Conservation (phyloP, 2,113 vertebrate species). For the Sebastes schlegelii region DNA sequence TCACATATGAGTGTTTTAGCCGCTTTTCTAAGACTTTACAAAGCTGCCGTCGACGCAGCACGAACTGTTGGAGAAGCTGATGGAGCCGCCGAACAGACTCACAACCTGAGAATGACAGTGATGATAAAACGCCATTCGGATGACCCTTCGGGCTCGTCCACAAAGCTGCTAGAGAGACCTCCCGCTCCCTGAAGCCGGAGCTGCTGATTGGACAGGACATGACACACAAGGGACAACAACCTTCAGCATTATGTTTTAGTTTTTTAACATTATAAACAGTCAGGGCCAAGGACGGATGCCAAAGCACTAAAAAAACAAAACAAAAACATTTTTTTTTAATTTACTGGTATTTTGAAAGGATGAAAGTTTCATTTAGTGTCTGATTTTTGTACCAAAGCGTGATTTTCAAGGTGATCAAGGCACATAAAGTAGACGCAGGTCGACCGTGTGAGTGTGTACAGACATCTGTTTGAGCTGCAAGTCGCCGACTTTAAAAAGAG, state of each 20-base stretch:
- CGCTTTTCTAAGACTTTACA: conserved; percentile 10
- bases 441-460: conserved; percentile 21
- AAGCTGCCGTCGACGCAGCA: not conserved
- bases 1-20: conserved; percentile 56
- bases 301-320: conserved; percentile 62
- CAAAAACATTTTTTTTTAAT: conserved; percentile 3
- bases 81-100: conserved; percentile 1
- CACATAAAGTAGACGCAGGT: conserved; percentile 38
- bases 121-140: not conserved
- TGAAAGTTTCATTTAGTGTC: conserved; percentile 2
- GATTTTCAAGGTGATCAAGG: conserved; percentile 53
- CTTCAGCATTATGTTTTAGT: not conserved
- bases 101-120: conserved; percentile 30
- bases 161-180: conserved; percentile 52
- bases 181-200: conserved; percentile 22
- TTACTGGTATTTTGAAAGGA: conserved; percentile 30
- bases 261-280: conserved; percentile 21
- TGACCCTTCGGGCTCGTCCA: conserved; percentile 4
- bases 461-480: conserved; percentile 27
- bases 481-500: conserved; percentile 32
- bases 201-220: conserved; percentile 56
- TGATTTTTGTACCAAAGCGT: conserved; percentile 67
- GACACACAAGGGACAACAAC: conserved; percentile 20
- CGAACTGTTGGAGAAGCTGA: not conserved
- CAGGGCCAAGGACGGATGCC: conserved; percentile 52